These are phyloP conservation scores for Atta texana DNA, from an alignment of 1,140 invertebrate species.

Conservation along the genomic window DNA sequence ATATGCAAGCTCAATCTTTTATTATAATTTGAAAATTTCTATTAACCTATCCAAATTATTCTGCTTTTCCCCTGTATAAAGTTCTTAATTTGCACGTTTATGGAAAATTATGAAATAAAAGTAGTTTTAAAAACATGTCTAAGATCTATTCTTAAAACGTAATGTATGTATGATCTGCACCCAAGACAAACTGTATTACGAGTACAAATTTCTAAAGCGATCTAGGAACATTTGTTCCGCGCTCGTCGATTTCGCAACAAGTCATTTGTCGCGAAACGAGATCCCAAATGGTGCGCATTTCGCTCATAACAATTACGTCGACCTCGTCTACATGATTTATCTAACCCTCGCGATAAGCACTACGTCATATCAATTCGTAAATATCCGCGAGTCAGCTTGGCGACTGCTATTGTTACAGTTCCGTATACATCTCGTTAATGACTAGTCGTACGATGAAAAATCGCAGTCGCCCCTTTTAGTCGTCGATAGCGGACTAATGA, in stretches of 20 bases:
- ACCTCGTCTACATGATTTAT: slow-evolving; percentile 41
- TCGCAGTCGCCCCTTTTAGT: slow-evolving; percentile 41
- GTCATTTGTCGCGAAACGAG: slow-evolving; percentile 27
- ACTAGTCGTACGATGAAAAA: slow-evolving; percentile 30
- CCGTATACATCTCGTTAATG: slow-evolving; percentile 31
- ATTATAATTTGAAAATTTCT: too few relatives aligned
- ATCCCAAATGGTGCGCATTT: slow-evolving; percentile 26
- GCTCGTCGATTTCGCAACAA: background rate
- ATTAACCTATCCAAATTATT: too few relatives aligned
- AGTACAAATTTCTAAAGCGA: background rate
- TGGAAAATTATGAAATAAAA: background rate
- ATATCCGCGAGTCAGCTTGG: slow-evolving; percentile 10
- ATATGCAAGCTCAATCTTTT: too few relatives aligned
- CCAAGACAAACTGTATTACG: background rate
- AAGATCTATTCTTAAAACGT: background rate
- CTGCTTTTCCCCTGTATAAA: background rate
- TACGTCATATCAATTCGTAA: slow-evolving; percentile 63
- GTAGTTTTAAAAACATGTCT: background rate
- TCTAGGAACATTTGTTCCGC: background rate
- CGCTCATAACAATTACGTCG: slow-evolving; percentile 48
- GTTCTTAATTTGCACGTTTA: background rate
- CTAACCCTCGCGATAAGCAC: slow-evolving; percentile 34
- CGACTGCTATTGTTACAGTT: slow-evolving; percentile 59
- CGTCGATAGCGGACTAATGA: slow-evolving; percentile 37
- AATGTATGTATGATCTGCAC: background rate